A percentile compares a stretch with the other conserved stretches of the same genome.
Conservation (phyloP, 2,113 vertebrate species). For the Chaetodon trifascialis region DNA sequence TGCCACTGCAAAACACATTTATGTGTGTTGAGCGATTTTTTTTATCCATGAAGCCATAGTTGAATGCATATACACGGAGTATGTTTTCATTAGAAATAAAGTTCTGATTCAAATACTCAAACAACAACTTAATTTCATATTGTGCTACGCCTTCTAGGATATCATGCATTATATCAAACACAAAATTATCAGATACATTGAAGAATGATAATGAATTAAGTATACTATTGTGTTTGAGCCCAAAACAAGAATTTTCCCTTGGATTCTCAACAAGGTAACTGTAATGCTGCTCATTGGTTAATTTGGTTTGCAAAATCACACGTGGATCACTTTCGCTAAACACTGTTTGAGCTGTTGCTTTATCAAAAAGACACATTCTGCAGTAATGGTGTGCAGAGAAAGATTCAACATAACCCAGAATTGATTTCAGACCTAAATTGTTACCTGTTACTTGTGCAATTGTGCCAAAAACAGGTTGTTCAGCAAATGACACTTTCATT, state of each 20-base stretch:
- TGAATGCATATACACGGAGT: too few species aligned
- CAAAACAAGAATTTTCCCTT: conserved; percentile 11
- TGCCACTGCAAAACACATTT: too few species aligned
- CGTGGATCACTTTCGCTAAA: conserved; percentile 3
- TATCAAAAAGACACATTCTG: conserved; percentile 12
- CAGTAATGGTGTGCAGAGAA: background rate
- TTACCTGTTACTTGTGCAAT: conserved; percentile 6
- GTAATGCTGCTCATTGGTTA: conserved; percentile 24
- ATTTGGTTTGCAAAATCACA: background rate
- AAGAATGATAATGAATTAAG: conserved; percentile 32
- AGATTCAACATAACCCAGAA: conserved; percentile 8
- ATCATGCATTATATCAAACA: conserved; percentile 40
- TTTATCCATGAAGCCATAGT: too few species aligned
- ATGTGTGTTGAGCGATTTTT: too few species aligned
- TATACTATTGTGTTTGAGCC: conserved; percentile 21
- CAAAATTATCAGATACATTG: conserved; percentile 30
- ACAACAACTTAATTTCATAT: background rate
- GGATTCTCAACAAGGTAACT: background rate
- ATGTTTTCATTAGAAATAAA: too few species aligned
- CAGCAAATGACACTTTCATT: too few species aligned
- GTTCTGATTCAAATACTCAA: too few species aligned
- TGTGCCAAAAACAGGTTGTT: background rate
- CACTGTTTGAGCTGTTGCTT: conserved; percentile 3
- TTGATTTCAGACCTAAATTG: conserved; percentile 1
- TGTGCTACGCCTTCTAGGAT: conserved; percentile 38